Evolutionary conservation across 2,113 vertebrate species (phyloP), one percentile per base, ranked within the genome.

Genomic region (Vulpes lagopus): DNA sequence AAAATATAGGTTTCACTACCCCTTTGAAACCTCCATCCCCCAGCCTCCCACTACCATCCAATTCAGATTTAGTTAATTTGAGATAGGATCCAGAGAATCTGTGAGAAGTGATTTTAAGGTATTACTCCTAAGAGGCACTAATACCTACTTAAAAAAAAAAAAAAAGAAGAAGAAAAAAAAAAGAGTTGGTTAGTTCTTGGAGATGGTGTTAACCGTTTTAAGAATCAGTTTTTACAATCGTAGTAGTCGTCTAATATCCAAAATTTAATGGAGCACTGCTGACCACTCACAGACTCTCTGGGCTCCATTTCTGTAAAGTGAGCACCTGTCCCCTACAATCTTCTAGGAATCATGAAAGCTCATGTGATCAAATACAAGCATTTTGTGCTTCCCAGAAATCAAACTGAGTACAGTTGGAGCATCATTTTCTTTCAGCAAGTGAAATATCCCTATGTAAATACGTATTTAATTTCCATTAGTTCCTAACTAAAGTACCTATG

Each of bases 371-470:
- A 32, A 35, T 55, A 3, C 23, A 57, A 89, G 51, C 53, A 38
- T 35, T 19, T 64, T 17, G 17, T 90, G 25, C 80, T 79, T 87
- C 78, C 27, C 81, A 19, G 69, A 95, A 97, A 59, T 83, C 85
- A 79, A 43, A 27, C 67, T 38, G 27, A n/a, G 51, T 51, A 23
- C 32, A 64, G 60, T 51, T 65, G 19, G 51, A 55, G 35, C 81
- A 8, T 79, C 35, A 1, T 87, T 73, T 49, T 81, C 69, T 59
- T 88, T 83, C 82, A 67, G 15, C 23, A 87, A 93, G 38, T 80
- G 57, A 73, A 83, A 12, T 51, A 27, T 51, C 65, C 25, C 62
- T 14, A 32, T n/a, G 43, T 78, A 35, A 83, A 87, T 49, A 59
- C 20, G 4, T 51, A 43, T 27, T 79, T 78, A 79, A 60, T 73